These are phyloP conservation scores for Strigamia crassipes DNA, from an alignment of 2,888 invertebrate genomes.

Conservation along the genomic window DNA sequence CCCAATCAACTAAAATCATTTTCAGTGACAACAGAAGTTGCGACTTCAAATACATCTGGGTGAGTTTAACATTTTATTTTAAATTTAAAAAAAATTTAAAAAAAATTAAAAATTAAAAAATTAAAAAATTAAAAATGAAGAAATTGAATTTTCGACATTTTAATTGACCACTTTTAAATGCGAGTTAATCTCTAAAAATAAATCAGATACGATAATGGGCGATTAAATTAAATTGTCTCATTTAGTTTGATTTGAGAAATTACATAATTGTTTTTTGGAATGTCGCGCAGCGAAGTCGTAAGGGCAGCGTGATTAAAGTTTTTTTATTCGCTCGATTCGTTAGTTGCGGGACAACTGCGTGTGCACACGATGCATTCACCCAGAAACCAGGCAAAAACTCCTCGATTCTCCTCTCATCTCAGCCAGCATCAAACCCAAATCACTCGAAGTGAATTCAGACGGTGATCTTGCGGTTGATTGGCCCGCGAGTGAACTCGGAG, in stretches of 20 bases:
- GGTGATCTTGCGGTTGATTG: constrained; percentile 55
- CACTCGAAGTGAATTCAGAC: constrained; percentile 53
- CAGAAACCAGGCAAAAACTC: constrained; percentile 54
- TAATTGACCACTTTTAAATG: no score
- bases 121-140: no score
- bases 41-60: constrained; percentile 56
- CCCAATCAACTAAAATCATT: constrained; percentile 53
- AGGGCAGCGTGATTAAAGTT: not conserved
- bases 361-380: constrained; percentile 54
- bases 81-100: constrained; percentile 10
- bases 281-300: not conserved
- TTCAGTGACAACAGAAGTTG: constrained; percentile 54
- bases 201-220: no score
- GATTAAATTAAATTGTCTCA: no score
- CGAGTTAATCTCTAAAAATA: no score
- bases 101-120: no score
- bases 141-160: no score
- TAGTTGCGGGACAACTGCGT: constrained; percentile 56
- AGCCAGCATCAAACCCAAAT: constrained; percentile 54
- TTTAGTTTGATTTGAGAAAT: no score
- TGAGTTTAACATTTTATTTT: constrained; percentile 52
- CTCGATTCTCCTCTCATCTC: constrained; percentile 54
- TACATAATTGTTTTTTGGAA: no score
- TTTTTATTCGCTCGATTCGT: not conserved
- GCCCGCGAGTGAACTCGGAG: constrained; percentile 51